Conservation (phyloP, 2,888 invertebrate genomes). For the Ophioninae sp. region DNA sequence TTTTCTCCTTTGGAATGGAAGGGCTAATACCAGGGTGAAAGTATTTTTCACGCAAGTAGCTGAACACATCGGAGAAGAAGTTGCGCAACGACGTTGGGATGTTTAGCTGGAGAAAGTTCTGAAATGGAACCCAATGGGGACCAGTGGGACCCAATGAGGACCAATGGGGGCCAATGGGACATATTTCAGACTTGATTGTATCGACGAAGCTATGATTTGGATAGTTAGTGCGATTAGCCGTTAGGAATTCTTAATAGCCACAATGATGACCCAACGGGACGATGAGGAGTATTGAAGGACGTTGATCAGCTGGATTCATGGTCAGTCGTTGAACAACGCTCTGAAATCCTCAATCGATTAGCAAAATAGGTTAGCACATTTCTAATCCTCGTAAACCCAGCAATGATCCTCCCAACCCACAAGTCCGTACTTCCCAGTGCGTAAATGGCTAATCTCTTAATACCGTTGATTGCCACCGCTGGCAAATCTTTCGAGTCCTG, state of each 20-base stretch:
- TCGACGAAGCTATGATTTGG: background rate
- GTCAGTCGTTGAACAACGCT: background rate
- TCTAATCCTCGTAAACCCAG: conserved; percentile 71
- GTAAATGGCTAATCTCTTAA: conserved; percentile 75
- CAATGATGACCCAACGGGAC: background rate
- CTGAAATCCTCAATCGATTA: conserved; percentile 62
- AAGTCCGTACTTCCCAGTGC: conserved; percentile 71
- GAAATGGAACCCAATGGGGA: background rate
- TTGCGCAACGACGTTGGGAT: background rate
- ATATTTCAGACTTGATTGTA: background rate
- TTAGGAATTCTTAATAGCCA: background rate
- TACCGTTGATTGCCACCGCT: conserved; percentile 71
- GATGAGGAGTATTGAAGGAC: background rate
- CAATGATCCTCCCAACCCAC: conserved; percentile 71
- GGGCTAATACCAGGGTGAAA: conserved; percentile 65
- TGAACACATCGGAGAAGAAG: conserved; percentile 9
- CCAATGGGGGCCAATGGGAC: background rate
- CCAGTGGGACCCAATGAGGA: background rate
- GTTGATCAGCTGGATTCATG: conserved; percentile 17
- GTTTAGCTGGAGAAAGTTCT: background rate
- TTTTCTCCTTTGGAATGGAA: conserved; percentile 34
- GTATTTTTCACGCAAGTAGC: conserved; percentile 56
- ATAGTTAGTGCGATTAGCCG: background rate
- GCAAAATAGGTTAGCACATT: conserved; percentile 68
- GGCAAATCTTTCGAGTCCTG: conserved; percentile 63